Base-by-base conservation (phyloP, 2,888 invertebrate species). In the Watsonalla cultraria region DNA sequence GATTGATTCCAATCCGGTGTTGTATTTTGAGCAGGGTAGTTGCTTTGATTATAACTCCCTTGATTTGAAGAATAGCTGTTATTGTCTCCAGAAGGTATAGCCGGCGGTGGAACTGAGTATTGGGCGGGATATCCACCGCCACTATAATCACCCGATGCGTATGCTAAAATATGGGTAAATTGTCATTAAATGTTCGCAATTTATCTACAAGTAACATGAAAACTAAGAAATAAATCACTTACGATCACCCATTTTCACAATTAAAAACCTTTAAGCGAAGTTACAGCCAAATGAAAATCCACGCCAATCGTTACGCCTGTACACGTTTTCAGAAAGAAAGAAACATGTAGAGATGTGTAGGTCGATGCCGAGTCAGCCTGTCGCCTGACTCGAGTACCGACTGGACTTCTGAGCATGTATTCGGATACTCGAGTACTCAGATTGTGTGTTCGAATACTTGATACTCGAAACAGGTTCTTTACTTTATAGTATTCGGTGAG, bases 31-130 rank as follows among this genome's bases (percentile, higher is more conserved):
- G 68, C 76, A 57, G 76, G 64, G 60, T 87, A 89, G 63, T 60
- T 71, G 52, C 75, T 76, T 74, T 81, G 86, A 59, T 77, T 79
- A 62, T 86, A 89, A 15, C 75, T 70, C 51, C 80, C 78, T 77
- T 80, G 86, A 47, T 71, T 72, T 55, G 77, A 74, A 51, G 77
- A 77, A 65, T 83, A 83, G 69, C 24, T 24, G 24, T 70, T 87
- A 62, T 77, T 90, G 59, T 87, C 91, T 51, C 84, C 78, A 51
- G 86, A 78, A 61, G 80, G 72, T 70, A 86, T 76, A 51, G 86
- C 67, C 49, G 91, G 86, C 54, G 90, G 86, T 62, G 91, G 86
- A 73, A 90, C 81, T 53, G 91, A 82, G 80, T 91, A 87, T 73
- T 87, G 84, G 62, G 85, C 79, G 39, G 86, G 80, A 70, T 88